These are phyloP conservation scores for Sycophaga agraensis DNA, from an alignment of 1,140 invertebrate species.

Conservation along the genomic window DNA sequence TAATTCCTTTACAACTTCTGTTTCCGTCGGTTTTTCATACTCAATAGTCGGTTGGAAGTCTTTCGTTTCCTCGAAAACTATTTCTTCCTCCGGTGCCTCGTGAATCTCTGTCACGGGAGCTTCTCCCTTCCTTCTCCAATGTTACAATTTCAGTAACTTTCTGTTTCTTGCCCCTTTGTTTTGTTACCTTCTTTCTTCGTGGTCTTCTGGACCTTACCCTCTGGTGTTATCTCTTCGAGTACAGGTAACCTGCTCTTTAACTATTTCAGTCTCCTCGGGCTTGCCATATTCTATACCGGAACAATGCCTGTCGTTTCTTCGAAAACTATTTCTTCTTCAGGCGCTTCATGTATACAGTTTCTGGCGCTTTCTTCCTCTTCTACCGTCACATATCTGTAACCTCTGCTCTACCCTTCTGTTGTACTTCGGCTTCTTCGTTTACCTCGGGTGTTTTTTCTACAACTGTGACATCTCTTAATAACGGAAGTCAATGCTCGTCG, in stretches of 20 bases:
- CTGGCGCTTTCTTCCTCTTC: constrained; percentile 54
- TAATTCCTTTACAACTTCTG: constrained; percentile 21
- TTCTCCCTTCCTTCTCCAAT: constrained; percentile 41
- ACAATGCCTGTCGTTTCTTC: constrained; percentile 27
- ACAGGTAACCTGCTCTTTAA: constrained; percentile 23
- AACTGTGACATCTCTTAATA: constrained; percentile 20
- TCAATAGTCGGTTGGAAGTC: constrained; percentile 2
- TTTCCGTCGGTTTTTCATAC: constrained; percentile 19
- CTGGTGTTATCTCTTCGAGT: constrained; percentile 20
- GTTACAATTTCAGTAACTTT: constrained; percentile 57
- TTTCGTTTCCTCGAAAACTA: constrained; percentile 1
- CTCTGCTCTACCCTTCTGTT: constrained; percentile 46
- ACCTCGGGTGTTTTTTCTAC: background rate
- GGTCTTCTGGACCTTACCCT: constrained; percentile 30
- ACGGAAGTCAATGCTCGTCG: constrained; percentile 30
- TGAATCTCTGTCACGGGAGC: constrained; percentile 24
- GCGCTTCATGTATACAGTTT: constrained; percentile 33
- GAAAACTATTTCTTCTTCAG: constrained; percentile 29
- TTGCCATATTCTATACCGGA: constrained; percentile 16
- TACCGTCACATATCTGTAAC: constrained; percentile 23
- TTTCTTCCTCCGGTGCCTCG: constrained; percentile 27
- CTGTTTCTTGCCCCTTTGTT: constrained; percentile 40
- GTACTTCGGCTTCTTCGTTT: constrained; percentile 24
- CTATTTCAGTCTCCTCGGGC: constrained; percentile 25
- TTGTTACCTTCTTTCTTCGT: constrained; percentile 42